Evolutionary conservation across 2,888 invertebrate species (phyloP).

Genomic region (Phengaris alcon): DNA sequence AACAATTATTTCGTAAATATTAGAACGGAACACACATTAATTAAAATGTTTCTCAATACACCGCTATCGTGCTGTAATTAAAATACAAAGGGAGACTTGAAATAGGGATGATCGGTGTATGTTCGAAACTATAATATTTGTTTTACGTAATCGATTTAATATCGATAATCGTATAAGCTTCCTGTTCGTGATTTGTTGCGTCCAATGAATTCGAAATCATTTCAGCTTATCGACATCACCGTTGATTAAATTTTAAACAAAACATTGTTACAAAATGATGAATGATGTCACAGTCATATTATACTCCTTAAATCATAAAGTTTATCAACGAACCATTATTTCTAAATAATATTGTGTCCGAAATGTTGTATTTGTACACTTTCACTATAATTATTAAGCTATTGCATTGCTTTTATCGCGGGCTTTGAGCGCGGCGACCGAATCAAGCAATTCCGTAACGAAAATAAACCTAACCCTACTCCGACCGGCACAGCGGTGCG

Average conservation of each 20-base stretch:
- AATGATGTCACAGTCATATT: neutral
- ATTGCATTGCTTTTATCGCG: too few species aligned
- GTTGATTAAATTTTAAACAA: constrained; percentile 9
- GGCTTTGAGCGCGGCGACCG: too few species aligned
- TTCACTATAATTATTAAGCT: too few species aligned
- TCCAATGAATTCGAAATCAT: constrained; percentile 11
- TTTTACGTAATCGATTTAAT: constrained; percentile 26
- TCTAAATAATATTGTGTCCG: too few species aligned
- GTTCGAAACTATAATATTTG: constrained; percentile 22
- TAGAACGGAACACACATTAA: constrained; percentile 68
- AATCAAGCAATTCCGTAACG: too few species aligned
- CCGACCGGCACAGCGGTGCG: too few species aligned
- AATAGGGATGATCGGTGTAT: constrained; percentile 37
- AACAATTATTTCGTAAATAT: constrained; percentile 57
- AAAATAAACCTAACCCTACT: too few species aligned
- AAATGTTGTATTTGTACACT: too few species aligned
- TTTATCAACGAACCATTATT: too few species aligned
- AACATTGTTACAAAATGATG: neutral
- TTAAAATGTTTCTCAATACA: constrained; percentile 74
- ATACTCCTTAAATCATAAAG: too few species aligned
- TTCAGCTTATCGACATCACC: constrained; percentile 12
- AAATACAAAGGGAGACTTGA: constrained; percentile 69
- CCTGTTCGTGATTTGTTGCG: constrained; percentile 15
- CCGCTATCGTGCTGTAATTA: constrained; percentile 73
- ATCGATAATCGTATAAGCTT: constrained; percentile 24